phyloP scores from a whole-genome alignment of 2,888 invertebrate species.

The Drosophila nr. perissopoda region DNA sequence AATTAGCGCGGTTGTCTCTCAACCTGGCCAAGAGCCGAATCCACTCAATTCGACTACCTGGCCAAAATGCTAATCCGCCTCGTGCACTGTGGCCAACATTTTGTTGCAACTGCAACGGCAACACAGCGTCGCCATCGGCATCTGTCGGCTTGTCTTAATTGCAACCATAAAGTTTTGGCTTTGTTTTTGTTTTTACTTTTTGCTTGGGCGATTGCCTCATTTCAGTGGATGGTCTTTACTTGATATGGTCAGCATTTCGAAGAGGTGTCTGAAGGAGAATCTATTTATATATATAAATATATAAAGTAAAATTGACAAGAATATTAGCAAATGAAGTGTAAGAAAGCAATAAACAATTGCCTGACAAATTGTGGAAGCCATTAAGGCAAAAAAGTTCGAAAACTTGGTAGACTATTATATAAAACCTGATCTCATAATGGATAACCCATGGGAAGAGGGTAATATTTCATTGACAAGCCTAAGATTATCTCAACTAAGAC shows the following conservation, averaged over 20 bases:
- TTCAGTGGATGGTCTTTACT: constrained; percentile 1
- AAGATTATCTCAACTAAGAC: background rate
- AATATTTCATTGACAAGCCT: background rate
- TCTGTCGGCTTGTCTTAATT: constrained; percentile 32
- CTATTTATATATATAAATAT: background rate
- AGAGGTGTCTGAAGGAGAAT: background rate
- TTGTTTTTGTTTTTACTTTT: constrained; percentile 6
- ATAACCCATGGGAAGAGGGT: background rate
- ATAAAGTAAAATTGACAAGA: background rate
- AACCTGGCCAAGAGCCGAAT: constrained; percentile 12
- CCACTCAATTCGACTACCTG: constrained; percentile 21
- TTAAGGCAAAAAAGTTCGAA: no score
- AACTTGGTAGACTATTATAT: no score
- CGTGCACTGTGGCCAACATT: constrained; percentile 7
- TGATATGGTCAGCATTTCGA: constrained; percentile 11
- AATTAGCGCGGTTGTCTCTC: constrained; percentile 42
- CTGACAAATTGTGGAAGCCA: no score
- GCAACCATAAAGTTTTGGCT: constrained; percentile 24
- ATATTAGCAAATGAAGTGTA: no score
- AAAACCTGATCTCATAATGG: background rate
- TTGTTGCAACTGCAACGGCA: constrained; percentile 22
- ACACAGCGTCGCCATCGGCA: background rate
- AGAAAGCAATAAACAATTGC: no score
- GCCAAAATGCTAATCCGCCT: constrained; percentile 43
- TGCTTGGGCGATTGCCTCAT: constrained; percentile 1